phyloP scores from a whole-genome alignment of 2,888 invertebrate species.

The Drosophila austrosaltans region DNA sequence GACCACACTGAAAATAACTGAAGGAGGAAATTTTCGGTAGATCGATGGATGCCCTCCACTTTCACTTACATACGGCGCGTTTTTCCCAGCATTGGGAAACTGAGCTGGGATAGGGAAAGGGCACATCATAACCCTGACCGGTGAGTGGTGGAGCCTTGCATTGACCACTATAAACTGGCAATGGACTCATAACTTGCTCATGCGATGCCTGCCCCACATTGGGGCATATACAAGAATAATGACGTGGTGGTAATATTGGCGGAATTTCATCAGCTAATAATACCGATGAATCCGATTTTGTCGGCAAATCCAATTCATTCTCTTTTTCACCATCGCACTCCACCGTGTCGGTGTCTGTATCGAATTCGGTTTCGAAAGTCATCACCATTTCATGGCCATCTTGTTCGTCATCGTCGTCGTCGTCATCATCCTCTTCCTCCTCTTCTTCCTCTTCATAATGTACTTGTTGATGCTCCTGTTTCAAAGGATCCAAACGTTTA shows the following conservation, averaged over 20 bases:
- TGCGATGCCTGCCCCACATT: too few species aligned
- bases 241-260: background rate
- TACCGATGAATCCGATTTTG: background rate
- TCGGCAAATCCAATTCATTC: too few species aligned
- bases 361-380: too few species aligned
- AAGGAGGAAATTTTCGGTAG: background rate
- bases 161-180: background rate
- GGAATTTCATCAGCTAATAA: background rate
- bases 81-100: slow-evolving; percentile 24
- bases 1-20: slow-evolving; percentile 47
- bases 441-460: too few species aligned
- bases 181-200: background rate
- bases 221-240: background rate
- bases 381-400: too few species aligned
- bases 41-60: too few species aligned
- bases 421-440: too few species aligned
- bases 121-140: slow-evolving; percentile 50
- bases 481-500: too few species aligned
- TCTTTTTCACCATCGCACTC: too few species aligned
- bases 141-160: slow-evolving; percentile 28
- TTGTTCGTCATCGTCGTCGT: too few species aligned
- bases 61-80: slow-evolving; percentile 49
- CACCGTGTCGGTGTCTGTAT: too few species aligned
- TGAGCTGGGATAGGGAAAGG: slow-evolving; percentile 47
- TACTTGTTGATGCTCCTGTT: too few species aligned